Evolutionary conservation across 1,140 invertebrate species (phyloP).

Genomic region (Drosophila seguyi): DNA sequence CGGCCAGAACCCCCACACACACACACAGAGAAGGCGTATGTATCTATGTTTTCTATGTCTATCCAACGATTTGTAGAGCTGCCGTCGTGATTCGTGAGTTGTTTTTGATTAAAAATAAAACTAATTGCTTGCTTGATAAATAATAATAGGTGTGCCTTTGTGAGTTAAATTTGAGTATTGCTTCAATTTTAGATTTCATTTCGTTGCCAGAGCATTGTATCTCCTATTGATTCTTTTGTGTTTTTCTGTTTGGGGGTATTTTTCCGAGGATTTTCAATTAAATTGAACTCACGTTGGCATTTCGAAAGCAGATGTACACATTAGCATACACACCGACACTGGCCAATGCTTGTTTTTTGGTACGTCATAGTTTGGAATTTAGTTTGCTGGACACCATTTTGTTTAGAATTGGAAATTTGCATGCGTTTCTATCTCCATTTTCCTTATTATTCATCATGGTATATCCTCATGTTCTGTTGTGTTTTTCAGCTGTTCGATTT

Average conservation of each 20-base stretch:
- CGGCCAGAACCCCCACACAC: slow-evolving; percentile 14
- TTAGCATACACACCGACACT: slow-evolving; percentile 28
- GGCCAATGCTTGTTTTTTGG: slow-evolving; percentile 16
- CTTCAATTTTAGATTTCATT: background rate
- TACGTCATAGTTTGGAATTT: slow-evolving; percentile 52
- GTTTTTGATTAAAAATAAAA: background rate
- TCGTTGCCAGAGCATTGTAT: background rate
- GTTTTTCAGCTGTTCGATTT: slow-evolving; percentile 69
- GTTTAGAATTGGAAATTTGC: slow-evolving; percentile 52
- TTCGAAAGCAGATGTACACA: slow-evolving; percentile 41
- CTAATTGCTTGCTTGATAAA: background rate
- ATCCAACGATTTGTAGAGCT: slow-evolving; percentile 18
- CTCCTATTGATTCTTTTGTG: background rate
- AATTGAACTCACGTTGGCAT: slow-evolving; percentile 22
- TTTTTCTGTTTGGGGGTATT: background rate
- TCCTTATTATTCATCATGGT: slow-evolving; percentile 40
- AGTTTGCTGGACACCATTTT: slow-evolving; percentile 51
- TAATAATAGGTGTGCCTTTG: background rate
- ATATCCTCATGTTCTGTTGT: slow-evolving; percentile 21
- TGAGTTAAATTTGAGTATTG: background rate
- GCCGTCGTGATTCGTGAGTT: slow-evolving; percentile 17
- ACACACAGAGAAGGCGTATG: background rate
- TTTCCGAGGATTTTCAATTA: slow-evolving; percentile 10
- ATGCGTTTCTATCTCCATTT: slow-evolving; percentile 45
- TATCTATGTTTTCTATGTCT: slow-evolving; percentile 20